These are phyloP conservation scores for Pandemis heparana DNA, from an alignment of 2,888 invertebrate species.

Conservation along the genomic window DNA sequence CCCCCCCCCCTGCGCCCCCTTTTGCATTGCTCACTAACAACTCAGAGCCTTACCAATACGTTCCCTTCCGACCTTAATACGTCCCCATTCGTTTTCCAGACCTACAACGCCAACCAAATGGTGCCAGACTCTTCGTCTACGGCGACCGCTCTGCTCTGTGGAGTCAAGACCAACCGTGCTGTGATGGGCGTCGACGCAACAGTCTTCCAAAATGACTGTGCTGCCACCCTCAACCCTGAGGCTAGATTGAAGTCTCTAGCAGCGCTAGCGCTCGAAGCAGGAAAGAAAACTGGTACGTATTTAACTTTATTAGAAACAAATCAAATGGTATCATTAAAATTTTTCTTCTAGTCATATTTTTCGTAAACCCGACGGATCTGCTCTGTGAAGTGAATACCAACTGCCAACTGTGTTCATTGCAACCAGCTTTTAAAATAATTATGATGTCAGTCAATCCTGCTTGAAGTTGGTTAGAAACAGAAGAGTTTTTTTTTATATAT, in stretches of 20 bases:
- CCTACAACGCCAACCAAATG: slow-evolving; percentile 94
- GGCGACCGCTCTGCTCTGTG: slow-evolving; percentile 94
- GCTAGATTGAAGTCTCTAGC: slow-evolving; percentile 88
- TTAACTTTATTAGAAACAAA: slow-evolving; percentile 8
- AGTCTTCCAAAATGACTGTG: slow-evolving; percentile 88
- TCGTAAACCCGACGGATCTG: no score
- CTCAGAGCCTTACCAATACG: no score
- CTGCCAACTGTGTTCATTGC: no score
- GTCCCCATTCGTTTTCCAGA: slow-evolving; percentile 81
- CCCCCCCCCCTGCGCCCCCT: no score
- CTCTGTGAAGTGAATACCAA: no score
- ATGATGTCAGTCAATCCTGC: no score
- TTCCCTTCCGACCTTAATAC: background rate
- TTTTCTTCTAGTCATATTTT: no score
- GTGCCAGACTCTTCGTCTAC: slow-evolving; percentile 96
- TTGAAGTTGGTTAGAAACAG: no score
- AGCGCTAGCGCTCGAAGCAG: slow-evolving; percentile 90
- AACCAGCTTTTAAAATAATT: no score
- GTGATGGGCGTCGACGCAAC: slow-evolving; percentile 89
- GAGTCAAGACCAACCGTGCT: slow-evolving; percentile 90
- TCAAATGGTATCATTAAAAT: no score
- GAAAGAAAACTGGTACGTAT: slow-evolving; percentile 90
- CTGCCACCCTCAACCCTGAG: slow-evolving; percentile 84
- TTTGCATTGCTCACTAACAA: no score
- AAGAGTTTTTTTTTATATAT: no score